Evolutionary conservation across 2,888 invertebrate genomes (phyloP).

Genomic region (Melanophora roralis): DNA sequence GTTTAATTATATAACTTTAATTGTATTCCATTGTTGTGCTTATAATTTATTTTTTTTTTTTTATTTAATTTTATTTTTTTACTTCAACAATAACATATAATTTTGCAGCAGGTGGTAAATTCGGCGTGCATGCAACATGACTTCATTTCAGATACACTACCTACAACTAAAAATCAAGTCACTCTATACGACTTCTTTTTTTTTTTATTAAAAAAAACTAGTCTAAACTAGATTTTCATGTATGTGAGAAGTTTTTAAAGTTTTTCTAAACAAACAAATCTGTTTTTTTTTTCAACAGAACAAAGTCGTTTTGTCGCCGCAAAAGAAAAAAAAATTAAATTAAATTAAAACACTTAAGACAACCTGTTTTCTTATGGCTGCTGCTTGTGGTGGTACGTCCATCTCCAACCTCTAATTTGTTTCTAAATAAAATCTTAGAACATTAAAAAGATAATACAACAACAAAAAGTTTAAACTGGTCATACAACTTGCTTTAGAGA

Average conservation of each 20-base stretch:
- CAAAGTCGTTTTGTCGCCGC: constrained; percentile 1
- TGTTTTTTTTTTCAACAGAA: constrained; percentile 8
- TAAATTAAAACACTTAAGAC: constrained; percentile 35
- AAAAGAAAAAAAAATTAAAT: background rate
- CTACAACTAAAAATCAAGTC: constrained; percentile 3
- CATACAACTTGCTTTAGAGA: constrained; percentile 27
- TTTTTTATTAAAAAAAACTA: constrained; percentile 16
- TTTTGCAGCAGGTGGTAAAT: constrained; percentile 30
- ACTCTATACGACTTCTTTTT: constrained; percentile 4
- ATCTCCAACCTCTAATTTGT: constrained; percentile 12
- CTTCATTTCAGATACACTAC: constrained; percentile 34
- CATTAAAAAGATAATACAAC: background rate
- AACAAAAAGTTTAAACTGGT: background rate
- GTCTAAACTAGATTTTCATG: constrained; percentile 53
- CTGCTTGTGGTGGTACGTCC: constrained; percentile 19
- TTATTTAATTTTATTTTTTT: background rate
- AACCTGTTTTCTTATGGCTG: constrained; percentile 42
- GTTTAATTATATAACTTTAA: too few relatives aligned
- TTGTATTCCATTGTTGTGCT: too few relatives aligned
- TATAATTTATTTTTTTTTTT: background rate
- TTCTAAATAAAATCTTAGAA: constrained; percentile 8
- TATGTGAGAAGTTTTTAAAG: constrained; percentile 34
- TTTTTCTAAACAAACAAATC: constrained; percentile 28
- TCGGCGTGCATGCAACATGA: constrained; percentile 21
- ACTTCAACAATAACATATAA: background rate